Evolutionary conservation across 2,888 invertebrate genomes (phyloP).

Genomic region (Hipparchia semele): DNA sequence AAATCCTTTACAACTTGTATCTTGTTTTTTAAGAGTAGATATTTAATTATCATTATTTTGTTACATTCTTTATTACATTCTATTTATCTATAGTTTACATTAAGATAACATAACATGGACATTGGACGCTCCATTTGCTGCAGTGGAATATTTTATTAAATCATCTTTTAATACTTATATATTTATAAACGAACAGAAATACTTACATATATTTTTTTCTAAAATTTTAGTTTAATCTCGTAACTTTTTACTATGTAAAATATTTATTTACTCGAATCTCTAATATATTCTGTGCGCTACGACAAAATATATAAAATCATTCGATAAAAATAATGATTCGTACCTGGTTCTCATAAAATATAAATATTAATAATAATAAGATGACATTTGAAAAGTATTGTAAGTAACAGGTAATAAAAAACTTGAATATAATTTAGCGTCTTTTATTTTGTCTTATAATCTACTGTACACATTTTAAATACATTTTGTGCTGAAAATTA

Average conservation of each 20-base stretch:
- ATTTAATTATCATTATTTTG: too few relatives aligned
- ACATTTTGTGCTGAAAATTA: too few relatives aligned
- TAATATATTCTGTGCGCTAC: background rate
- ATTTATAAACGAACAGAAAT: background rate
- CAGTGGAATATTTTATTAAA: background rate
- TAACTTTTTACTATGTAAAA: background rate
- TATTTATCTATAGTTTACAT: too few relatives aligned
- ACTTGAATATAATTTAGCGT: slow-evolving; percentile 1
- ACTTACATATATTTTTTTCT: background rate
- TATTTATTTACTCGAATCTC: background rate
- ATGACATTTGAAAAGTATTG: slow-evolving; percentile 1
- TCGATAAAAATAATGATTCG: background rate
- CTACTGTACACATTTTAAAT: too few relatives aligned
- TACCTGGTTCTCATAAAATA: slow-evolving; percentile 6
- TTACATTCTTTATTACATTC: background rate
- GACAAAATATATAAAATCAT: background rate
- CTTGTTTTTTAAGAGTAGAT: background rate
- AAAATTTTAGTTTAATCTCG: background rate
- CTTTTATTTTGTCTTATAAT: slow-evolving; percentile 5
- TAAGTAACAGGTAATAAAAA: slow-evolving; percentile 11
- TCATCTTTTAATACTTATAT: background rate
- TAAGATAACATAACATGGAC: too few relatives aligned
- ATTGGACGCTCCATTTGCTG: background rate
- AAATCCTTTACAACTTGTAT: background rate
- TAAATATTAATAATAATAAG: background rate